A percentile compares a stretch with the other conserved stretches of the same genome.
Evolutionary conservation across 2,797 vertebrate genomes (phyloP).

Genomic region (Myripristis jacobus): DNA sequence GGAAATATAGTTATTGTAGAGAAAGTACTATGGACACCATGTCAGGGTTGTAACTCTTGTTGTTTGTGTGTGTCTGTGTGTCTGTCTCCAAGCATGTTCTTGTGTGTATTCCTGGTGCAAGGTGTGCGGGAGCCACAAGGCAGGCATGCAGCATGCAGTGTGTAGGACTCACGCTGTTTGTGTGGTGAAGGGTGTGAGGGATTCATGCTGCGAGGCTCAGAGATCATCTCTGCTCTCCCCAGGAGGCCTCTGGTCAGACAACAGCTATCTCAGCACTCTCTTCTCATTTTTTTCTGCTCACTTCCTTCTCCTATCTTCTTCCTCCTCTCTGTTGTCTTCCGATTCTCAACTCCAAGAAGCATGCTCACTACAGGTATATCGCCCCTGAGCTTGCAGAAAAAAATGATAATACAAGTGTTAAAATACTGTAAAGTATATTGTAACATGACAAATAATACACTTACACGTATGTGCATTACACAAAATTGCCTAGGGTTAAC

Average conservation of each 20-base stretch:
- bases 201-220: constrained; percentile 66
- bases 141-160: constrained; percentile 17
- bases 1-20: constrained; percentile 57
- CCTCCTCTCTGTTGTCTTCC: constrained; percentile 22
- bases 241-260: constrained; percentile 74
- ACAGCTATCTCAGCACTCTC: constrained; percentile 52
- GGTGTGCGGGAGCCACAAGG: constrained; percentile 49
- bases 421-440: too few relatives aligned
- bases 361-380: not conserved
- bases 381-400: too few relatives aligned
- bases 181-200: constrained; percentile 65
- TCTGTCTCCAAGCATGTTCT: not conserved
- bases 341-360: not conserved
- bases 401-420: too few relatives aligned
- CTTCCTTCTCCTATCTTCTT: constrained; percentile 14
- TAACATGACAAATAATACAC: too few relatives aligned
- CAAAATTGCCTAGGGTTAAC: too few relatives aligned
- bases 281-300: constrained; percentile 28
- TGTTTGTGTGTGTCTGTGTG: constrained; percentile 12
- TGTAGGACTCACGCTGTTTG: constrained; percentile 58
- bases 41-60: constrained; percentile 51
- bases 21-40: constrained; percentile 44
- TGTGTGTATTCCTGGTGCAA: constrained; percentile 16
- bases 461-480: too few relatives aligned
- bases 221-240: constrained; percentile 74